phyloP scores from a whole-genome alignment of 2,113 vertebrate genomes.

The Petrocephalus zakoni region DNA sequence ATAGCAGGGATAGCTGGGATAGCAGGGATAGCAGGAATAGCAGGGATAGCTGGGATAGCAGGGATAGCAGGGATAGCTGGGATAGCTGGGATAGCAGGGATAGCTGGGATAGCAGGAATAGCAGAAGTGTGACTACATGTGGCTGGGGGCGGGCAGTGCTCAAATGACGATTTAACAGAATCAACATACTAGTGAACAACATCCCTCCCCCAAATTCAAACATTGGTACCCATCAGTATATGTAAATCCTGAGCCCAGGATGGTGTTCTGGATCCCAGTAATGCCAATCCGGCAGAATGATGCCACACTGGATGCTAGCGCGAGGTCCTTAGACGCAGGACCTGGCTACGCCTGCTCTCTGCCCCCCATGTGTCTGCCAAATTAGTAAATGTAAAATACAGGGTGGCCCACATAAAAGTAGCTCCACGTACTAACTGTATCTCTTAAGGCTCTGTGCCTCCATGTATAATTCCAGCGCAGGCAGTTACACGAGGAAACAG shows the following conservation, averaged over 20 bases:
- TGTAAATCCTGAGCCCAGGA: neutral
- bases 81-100: neutral
- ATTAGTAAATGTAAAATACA: neutral
- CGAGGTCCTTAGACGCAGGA: neutral
- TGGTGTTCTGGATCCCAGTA: neutral
- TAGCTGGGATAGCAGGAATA: too few species aligned
- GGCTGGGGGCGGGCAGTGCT: neutral
- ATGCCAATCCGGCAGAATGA: neutral
- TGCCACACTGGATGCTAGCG: neutral
- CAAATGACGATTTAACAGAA: neutral
- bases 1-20: too few species aligned
- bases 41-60: too few species aligned
- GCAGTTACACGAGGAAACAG: neutral
- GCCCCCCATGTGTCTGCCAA: neutral
- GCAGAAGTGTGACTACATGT: neutral
- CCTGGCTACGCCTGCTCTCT: neutral
- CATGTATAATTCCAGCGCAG: neutral
- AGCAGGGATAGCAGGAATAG: too few species aligned
- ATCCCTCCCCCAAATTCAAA: neutral
- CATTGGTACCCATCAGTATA: neutral
- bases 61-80: too few species aligned
- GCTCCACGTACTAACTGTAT: neutral
- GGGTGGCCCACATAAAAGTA: neutral
- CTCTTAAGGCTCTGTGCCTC: neutral
- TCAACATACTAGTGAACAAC: neutral